Conservation (phyloP, 2,113 vertebrate species). For the Ictalurus punctatus region DNA sequence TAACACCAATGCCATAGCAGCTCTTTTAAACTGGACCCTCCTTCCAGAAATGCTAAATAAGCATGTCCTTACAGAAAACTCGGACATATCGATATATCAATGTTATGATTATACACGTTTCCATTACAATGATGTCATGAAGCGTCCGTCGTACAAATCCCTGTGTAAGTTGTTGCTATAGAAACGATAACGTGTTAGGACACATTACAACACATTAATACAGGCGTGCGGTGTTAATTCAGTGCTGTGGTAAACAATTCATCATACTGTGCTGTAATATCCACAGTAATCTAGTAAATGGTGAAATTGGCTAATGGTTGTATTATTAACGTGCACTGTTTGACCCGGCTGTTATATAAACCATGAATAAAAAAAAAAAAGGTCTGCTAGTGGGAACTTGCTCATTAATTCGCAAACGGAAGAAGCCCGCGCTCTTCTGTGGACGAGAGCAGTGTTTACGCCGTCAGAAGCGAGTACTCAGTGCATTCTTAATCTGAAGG, state of each 20-base stretch:
- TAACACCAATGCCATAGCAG: background rate
- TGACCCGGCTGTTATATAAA: background rate
- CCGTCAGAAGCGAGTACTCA: background rate
- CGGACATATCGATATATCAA: background rate
- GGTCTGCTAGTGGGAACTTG: background rate
- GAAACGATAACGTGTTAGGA: background rate
- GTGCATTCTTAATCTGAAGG: constrained; percentile 25
- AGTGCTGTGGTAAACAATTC: background rate
- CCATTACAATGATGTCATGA: background rate
- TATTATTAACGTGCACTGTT: background rate
- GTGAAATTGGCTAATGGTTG: background rate
- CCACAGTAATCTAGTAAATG: background rate
- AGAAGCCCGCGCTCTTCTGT: background rate
- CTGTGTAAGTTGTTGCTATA: background rate
- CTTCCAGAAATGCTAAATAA: background rate
- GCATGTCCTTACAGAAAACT: background rate
- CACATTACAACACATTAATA: background rate
- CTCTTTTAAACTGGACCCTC: background rate
- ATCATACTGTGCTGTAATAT: background rate
- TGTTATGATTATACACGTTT: background rate
- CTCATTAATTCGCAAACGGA: background rate
- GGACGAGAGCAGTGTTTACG: background rate
- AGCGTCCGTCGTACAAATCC: background rate
- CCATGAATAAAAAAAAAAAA: too few species aligned
- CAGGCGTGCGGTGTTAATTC: background rate